phyloP scores from a whole-genome alignment of 2,113 vertebrate genomes.

The Rhynchomys soricoides region DNA sequence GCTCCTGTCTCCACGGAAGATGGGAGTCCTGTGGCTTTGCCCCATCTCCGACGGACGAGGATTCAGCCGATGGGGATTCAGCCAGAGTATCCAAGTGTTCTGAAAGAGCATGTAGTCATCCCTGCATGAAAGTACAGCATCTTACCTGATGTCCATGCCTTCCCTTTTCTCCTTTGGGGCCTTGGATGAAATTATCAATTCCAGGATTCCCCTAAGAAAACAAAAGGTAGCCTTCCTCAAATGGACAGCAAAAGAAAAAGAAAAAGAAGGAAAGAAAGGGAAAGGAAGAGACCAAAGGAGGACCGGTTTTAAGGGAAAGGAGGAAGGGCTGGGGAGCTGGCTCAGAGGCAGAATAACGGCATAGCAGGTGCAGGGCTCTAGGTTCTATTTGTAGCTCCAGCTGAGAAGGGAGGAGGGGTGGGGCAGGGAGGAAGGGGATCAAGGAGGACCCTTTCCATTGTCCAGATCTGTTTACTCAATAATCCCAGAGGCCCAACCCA shows the following conservation, averaged over 20 bases:
- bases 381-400: not conserved
- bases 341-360: not conserved
- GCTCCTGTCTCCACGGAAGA: not conserved
- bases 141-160: slow-evolving; percentile 86
- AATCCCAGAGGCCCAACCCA: not conserved
- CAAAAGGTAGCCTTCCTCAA: slow-evolving; percentile 17
- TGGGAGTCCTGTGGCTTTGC: not conserved
- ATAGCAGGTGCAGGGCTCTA: not conserved
- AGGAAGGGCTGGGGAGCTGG: not conserved
- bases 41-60: not conserved
- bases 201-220: slow-evolving; percentile 89
- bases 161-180: slow-evolving; percentile 89
- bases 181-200: slow-evolving; percentile 78
- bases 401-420: not conserved
- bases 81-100: not conserved
- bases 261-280: not conserved
- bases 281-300: not conserved
- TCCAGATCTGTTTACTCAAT: not conserved
- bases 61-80: not conserved
- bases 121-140: not conserved
- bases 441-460: not conserved
- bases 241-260: not conserved
- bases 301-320: not conserved
- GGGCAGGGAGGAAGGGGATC: no score
- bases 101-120: not conserved